Percentiles rank a stretch among this genome's conserved stretches.
Conservation (phyloP, 2,113 vertebrate genomes). For the Sinosuthora webbiana region DNA sequence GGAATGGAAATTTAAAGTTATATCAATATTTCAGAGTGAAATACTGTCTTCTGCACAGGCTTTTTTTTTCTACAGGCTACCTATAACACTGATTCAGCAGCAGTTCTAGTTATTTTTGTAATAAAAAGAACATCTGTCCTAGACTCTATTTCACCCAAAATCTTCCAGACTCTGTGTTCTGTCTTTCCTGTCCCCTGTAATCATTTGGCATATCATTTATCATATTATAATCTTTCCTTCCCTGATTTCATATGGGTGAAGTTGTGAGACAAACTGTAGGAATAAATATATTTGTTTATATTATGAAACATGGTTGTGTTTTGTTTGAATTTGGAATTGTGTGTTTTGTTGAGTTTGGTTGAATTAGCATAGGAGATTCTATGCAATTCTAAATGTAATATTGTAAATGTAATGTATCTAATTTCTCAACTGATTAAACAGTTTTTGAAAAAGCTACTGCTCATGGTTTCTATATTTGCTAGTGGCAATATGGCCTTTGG, state of each 20-base stretch:
- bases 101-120: background rate
- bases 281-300: background rate
- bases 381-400: background rate
- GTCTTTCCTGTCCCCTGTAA: background rate
- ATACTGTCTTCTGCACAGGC: background rate
- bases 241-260: background rate
- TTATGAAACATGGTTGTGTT: background rate
- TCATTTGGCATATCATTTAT: background rate
- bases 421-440: background rate
- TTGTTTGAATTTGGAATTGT: background rate
- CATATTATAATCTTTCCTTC: background rate
- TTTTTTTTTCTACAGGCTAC: no score
- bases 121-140: background rate
- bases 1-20: background rate
- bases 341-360: background rate
- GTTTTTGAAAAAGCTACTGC: background rate
- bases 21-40: background rate
- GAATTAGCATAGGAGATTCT: background rate
- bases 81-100: background rate
- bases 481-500: background rate
- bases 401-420: background rate
- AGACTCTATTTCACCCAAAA: background rate
- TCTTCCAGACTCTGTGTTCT: background rate
- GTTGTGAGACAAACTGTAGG: background rate
- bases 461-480: background rate